A percentile compares a stretch with the other conserved stretches of the same genome.
These are phyloP conservation scores for Bombus sylvicola DNA, from an alignment of 1,140 invertebrate genomes.

Conservation along the genomic window DNA sequence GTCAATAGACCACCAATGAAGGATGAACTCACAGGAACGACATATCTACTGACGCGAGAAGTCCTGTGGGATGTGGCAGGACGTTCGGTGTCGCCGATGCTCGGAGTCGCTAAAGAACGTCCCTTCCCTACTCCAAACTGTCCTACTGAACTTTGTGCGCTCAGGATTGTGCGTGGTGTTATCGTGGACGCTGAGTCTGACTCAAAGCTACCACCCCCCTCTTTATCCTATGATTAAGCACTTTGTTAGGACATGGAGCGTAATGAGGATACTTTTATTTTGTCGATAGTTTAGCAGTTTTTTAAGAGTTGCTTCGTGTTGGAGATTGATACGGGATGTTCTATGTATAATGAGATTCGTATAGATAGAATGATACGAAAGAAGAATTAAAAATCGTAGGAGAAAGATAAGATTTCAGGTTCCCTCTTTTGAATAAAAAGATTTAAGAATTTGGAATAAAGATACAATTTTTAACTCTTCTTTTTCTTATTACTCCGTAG, in stretches of 20 bases:
- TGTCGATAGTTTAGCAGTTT: no score
- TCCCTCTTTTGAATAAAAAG: no score
- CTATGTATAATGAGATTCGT: background rate
- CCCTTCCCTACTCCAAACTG: conserved; percentile 73
- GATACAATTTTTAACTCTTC: no score
- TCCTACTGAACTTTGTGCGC: conserved; percentile 82
- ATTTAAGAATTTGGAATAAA: no score
- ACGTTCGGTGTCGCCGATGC: conserved; percentile 82
- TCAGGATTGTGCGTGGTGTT: conserved; percentile 86
- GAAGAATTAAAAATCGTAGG: no score
- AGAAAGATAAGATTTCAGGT: no score
- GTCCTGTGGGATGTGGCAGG: conserved; percentile 82
- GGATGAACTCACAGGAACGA: conserved; percentile 78
- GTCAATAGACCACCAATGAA: conserved; percentile 52
- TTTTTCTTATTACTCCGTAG: no score
- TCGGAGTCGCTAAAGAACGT: conserved; percentile 71
- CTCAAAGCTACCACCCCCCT: conserved; percentile 87
- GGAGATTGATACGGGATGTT: background rate
- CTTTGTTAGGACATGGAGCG: conserved; percentile 41
- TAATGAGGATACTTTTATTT: background rate
- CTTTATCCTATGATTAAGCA: conserved; percentile 83
- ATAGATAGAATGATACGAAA: no score
- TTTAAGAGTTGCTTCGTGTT: background rate
- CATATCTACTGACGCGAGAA: conserved; percentile 77
- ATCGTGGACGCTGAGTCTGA: conserved; percentile 90